phyloP scores from a whole-genome alignment of 2,797 vertebrate species.

The Morelia viridis region DNA sequence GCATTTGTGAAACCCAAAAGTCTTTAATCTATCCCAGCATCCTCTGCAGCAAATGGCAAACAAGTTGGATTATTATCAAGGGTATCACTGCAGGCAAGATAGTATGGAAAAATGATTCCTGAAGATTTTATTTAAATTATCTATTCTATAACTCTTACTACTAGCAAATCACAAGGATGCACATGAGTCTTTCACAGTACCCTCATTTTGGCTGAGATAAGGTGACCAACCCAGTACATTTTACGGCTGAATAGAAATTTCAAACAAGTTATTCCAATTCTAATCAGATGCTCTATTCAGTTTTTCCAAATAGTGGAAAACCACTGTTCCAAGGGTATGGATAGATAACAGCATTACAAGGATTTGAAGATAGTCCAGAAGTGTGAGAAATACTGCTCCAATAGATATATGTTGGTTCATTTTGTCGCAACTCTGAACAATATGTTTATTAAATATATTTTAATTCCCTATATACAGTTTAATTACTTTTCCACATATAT shows the following conservation, averaged over 20 bases:
- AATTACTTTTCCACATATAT: background rate
- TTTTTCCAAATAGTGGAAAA: background rate
- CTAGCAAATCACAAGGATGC: background rate
- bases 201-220: background rate
- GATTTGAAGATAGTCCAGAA: background rate
- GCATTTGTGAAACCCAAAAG: too few species aligned
- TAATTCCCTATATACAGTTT: background rate
- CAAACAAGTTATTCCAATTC: background rate
- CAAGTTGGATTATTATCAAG: too few species aligned
- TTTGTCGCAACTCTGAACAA: background rate
- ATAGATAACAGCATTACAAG: background rate
- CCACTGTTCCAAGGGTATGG: background rate
- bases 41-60: background rate
- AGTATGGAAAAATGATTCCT: background rate
- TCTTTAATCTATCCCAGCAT: background rate
- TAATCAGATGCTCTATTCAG: background rate
- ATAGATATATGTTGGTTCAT: background rate
- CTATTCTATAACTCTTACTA: too few species aligned
- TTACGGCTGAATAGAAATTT: too few species aligned
- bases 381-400: background rate
- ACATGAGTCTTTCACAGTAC: background rate
- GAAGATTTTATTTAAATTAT: background rate
- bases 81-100: background rate
- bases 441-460: background rate
- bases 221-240: too few species aligned